Conservation (phyloP, 2,113 vertebrate genomes). For the Pituophis catenifer region DNA sequence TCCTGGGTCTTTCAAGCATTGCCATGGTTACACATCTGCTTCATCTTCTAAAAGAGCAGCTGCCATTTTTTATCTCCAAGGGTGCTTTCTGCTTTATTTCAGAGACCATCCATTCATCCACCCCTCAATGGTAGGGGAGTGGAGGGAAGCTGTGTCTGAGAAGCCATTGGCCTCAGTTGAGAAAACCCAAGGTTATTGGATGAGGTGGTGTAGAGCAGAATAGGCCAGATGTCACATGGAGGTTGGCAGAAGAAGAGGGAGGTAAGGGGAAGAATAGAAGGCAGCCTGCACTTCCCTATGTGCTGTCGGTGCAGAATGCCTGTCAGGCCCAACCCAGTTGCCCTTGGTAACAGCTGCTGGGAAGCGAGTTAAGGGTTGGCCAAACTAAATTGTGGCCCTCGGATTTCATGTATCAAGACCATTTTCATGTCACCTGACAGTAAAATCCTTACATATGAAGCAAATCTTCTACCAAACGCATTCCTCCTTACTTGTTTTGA, state of each 20-base stretch:
- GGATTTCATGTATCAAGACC: not conserved
- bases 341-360: slow-evolving; percentile 6
- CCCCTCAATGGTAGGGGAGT: not conserved
- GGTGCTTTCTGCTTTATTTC: not conserved
- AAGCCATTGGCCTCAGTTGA: not conserved
- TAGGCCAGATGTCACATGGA: not conserved
- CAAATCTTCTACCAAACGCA: not conserved
- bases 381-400: not conserved
- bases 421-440: not conserved
- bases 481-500: not conserved
- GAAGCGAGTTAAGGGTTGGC: slow-evolving; percentile 1
- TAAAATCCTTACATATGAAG: not conserved
- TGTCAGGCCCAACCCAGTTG: slow-evolving; percentile 11
- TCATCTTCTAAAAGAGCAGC: slow-evolving; percentile 26
- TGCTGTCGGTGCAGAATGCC: not conserved
- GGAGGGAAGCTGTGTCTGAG: not conserved
- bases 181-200: not conserved
- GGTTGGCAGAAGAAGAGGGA: not conserved
- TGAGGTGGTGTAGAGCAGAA: not conserved
- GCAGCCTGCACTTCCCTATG: not conserved
- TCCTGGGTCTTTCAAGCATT: not conserved
- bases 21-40: slow-evolving; percentile 1
- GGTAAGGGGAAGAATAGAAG: not conserved
- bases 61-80: not conserved
- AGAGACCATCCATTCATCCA: not conserved